Conservation (phyloP, 2,888 invertebrate species). For the Melanostoma mellinum region DNA sequence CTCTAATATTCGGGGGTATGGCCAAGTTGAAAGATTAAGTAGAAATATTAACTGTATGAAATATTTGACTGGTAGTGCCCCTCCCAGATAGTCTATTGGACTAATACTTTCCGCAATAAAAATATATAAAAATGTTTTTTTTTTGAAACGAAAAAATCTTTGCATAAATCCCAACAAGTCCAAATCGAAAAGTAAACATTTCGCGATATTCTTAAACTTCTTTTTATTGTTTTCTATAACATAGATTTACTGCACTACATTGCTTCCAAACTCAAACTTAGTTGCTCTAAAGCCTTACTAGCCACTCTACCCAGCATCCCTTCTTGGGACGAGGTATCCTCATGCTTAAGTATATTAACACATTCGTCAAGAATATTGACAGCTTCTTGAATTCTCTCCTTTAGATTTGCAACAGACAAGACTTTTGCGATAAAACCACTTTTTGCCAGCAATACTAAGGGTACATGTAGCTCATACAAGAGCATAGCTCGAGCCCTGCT, state of each 20-base stretch:
- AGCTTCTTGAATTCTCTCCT: slow-evolving; percentile 86
- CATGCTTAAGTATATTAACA: slow-evolving; percentile 86
- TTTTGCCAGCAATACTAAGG: slow-evolving; percentile 87
- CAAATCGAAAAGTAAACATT: too few relatives aligned
- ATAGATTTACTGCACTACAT: slow-evolving; percentile 60
- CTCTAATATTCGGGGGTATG: too few relatives aligned
- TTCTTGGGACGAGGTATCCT: slow-evolving; percentile 83
- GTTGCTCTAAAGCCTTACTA: slow-evolving; percentile 77
- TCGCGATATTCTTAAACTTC: not conserved
- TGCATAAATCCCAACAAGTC: too few relatives aligned
- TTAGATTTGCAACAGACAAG: slow-evolving; percentile 85
- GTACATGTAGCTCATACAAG: slow-evolving; percentile 91
- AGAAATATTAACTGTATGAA: too few relatives aligned
- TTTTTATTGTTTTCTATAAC: slow-evolving; percentile 20
- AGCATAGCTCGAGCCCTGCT: slow-evolving; percentile 90
- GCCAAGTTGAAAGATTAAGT: too few relatives aligned
- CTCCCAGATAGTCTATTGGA: too few relatives aligned
- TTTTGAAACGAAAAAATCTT: too few relatives aligned
- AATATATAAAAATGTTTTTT: too few relatives aligned
- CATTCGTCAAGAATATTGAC: slow-evolving; percentile 86
- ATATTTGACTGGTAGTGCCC: too few relatives aligned
- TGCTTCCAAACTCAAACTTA: slow-evolving; percentile 79
- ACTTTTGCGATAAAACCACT: slow-evolving; percentile 85
- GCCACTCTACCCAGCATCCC: slow-evolving; percentile 79
- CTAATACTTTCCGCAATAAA: too few relatives aligned